phyloP scores from a whole-genome alignment of 2,888 invertebrate species.

The Aelia acuminata region DNA sequence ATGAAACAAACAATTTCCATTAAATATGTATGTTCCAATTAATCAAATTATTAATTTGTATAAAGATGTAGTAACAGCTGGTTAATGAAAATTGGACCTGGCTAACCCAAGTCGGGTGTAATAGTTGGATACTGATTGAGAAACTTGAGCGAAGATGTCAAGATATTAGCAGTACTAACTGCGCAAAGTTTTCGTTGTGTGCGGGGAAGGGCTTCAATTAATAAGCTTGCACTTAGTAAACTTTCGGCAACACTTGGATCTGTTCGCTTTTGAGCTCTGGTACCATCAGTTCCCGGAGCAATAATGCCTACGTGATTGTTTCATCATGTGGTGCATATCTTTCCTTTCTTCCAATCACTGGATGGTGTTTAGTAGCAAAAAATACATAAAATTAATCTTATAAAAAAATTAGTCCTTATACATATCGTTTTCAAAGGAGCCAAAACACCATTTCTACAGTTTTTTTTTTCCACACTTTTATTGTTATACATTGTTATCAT shows the following conservation, averaged over 20 bases:
- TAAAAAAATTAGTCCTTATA: too few species aligned
- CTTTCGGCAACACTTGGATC: background rate
- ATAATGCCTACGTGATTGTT: background rate
- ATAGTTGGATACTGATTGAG: constrained; percentile 12
- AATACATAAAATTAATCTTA: too few species aligned
- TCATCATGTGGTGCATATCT: background rate
- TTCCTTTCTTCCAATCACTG: background rate
- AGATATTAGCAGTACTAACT: constrained; percentile 13
- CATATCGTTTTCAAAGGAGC: too few species aligned
- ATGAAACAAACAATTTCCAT: too few species aligned
- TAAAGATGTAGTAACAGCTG: background rate
- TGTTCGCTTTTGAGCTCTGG: constrained; percentile 3
- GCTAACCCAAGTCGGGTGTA: background rate
- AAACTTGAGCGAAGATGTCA: background rate
- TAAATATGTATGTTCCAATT: too few species aligned
- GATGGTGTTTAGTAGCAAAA: too few species aligned
- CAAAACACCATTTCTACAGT: too few species aligned
- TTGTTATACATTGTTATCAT: too few species aligned
- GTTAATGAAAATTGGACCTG: background rate
- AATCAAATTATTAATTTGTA: background rate
- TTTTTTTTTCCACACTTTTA: too few species aligned
- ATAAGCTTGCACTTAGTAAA: constrained; percentile 22
- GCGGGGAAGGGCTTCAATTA: background rate
- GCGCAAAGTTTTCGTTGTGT: background rate
- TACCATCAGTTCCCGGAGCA: background rate